phyloP scores from a whole-genome alignment of 2,888 invertebrate species.

The Orchesellides sinensis region DNA sequence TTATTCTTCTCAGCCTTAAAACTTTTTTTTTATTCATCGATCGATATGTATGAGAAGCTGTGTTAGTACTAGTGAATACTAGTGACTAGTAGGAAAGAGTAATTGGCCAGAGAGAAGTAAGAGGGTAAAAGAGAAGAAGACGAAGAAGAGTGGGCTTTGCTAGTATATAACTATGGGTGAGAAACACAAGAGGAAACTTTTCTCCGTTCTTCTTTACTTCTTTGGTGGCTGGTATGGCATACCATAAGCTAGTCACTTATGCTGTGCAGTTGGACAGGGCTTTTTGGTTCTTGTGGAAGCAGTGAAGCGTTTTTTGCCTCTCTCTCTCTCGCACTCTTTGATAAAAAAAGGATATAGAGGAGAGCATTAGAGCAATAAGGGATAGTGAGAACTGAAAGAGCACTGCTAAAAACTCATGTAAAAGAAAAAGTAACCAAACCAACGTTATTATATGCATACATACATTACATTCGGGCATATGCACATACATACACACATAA shows the following conservation, averaged over 20 bases:
- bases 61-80: slow-evolving; percentile 51
- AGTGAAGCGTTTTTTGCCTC: slow-evolving; percentile 58
- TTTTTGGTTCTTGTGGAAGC: slow-evolving; percentile 64
- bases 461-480: too few relatives aligned
- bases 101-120: slow-evolving; percentile 62
- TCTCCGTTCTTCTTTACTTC: slow-evolving; percentile 54
- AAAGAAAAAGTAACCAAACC: neutral
- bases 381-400: neutral
- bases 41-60: slow-evolving; percentile 66
- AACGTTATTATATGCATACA: slow-evolving; percentile 25
- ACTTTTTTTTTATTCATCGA: slow-evolving; percentile 50
- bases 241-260: slow-evolving; percentile 63
- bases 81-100: slow-evolving; percentile 53
- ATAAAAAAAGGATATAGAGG: slow-evolving; percentile 31
- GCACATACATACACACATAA: slow-evolving; percentile 32
- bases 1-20: too few relatives aligned
- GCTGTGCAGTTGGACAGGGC: slow-evolving; percentile 65
- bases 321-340: slow-evolving; percentile 9
- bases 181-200: slow-evolving; percentile 52
- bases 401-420: slow-evolving; percentile 20
- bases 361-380: slow-evolving; percentile 6
- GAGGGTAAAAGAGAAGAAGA: slow-evolving; percentile 34
- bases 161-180: too few relatives aligned
- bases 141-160: slow-evolving; percentile 53
- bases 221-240: slow-evolving; percentile 58